Conservation (phyloP, 2,888 invertebrate species). For the Didymodactylos carnosus region DNA sequence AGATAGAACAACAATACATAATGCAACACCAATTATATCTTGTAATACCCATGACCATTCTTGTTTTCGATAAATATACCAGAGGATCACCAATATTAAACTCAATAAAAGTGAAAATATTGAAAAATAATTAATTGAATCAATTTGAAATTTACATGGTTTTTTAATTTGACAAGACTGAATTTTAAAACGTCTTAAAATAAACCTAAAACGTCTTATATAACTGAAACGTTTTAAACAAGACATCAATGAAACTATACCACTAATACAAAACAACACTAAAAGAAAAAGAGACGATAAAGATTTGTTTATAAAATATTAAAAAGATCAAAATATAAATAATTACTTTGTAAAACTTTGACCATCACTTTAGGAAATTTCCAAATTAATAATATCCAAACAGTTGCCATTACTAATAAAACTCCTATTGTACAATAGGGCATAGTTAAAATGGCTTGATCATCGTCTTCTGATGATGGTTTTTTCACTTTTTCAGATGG, state of each 20-base stretch:
- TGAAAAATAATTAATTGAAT: not conserved
- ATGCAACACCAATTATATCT: conserved; percentile 5
- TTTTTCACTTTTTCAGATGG: too few species aligned
- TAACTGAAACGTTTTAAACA: not conserved
- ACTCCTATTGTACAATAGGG: not conserved
- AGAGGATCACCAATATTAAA: not conserved
- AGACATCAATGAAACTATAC: not conserved
- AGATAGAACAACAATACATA: conserved; percentile 1
- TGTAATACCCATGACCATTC: conserved; percentile 12
- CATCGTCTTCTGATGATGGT: not conserved
- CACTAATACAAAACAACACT: not conserved
- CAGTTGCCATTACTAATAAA: not conserved
- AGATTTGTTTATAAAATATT: too few species aligned
- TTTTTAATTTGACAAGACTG: not conserved
- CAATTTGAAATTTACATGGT: not conserved
- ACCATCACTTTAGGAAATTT: not conserved
- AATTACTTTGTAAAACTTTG: not conserved
- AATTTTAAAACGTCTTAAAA: not conserved
- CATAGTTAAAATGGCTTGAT: not conserved
- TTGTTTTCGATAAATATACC: not conserved
- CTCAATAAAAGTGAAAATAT: not conserved
- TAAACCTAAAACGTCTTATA: not conserved
- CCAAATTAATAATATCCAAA: not conserved
- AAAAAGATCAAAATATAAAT: not conserved
- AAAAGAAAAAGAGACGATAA: not conserved